Base-by-base conservation (phyloP, 2,888 invertebrate genomes). In the Scaptomyza reducta region DNA sequence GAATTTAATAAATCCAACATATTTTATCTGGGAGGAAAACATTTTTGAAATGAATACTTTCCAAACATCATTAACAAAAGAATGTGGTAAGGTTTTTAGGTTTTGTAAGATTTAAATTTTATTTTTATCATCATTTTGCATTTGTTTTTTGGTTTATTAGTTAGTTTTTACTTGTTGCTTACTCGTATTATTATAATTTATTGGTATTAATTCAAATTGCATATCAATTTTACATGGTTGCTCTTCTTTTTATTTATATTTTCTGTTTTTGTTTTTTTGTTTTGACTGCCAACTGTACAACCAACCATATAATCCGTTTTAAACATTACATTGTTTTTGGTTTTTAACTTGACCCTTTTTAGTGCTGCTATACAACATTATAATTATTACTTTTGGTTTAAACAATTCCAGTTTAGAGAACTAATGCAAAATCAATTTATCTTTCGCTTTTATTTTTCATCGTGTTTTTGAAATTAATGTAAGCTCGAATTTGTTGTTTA, bases 401-500 rank as follows among this genome's bases (percentile, higher is more conserved):
- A 80, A 74, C 60, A 80, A 79, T 77, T 66, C 57, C 58, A 70
- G 66, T 77, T 75, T 70, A 46, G 47, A 69, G 66, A 75, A 72
- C 42, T 42, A 70, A 79, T 64, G 47, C 40, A 31, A 74, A 77
- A 64, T 55, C n/a, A 74, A 64, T 40, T 9, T 59, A 10, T 31
- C 10, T 59, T 57, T 38, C 56, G n/a, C 55, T 31, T 38, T 44
- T 58, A 42, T 42, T 44, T 38, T 41, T 13, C 13, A 55, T 54
- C 35, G 31, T 64, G 51, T 69, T 76, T 80, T 86, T 55, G 66
- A 71, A 84, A 87, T 74, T 74, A 70, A 78, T 78, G 63, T 85
- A 85, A 85, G 84, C 84, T 85, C 84, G 84, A 85, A 85, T 85
- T 82, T 65, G 54, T 74, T 66, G 47, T 67, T 69, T 62, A 70